Conservation (phyloP, 2,888 invertebrate species). For the Amaurobius ferox region DNA sequence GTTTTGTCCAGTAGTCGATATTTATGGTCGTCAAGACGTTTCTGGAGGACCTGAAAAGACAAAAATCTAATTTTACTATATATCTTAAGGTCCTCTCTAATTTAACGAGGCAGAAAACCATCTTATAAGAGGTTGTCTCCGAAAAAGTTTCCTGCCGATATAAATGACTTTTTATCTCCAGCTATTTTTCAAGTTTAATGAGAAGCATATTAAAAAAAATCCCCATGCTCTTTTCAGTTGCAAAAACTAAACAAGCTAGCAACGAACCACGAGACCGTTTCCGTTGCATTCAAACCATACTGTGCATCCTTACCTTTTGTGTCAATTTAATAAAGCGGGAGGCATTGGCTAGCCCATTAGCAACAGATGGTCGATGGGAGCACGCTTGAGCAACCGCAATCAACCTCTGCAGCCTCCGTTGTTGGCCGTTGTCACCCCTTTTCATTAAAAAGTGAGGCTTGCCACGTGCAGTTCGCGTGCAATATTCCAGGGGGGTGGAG, state of each 20-base stretch:
- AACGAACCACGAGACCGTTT: constrained; percentile 15
- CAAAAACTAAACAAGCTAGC: background rate
- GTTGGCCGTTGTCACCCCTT: constrained; percentile 42
- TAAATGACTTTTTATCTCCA: background rate
- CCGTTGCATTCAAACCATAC: constrained; percentile 44
- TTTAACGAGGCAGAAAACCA: too few relatives aligned
- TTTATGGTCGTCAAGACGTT: too few relatives aligned
- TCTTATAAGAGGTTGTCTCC: too few relatives aligned
- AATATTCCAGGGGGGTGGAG: background rate
- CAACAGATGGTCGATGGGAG: constrained; percentile 59
- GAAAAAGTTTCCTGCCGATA: too few relatives aligned
- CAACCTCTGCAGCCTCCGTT: constrained; percentile 15
- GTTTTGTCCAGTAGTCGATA: too few relatives aligned
- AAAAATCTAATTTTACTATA: too few relatives aligned
- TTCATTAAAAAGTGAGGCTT: constrained; percentile 64
- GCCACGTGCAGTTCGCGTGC: constrained; percentile 55
- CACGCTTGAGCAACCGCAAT: constrained; percentile 29
- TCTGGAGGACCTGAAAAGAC: too few relatives aligned
- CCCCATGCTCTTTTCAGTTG: background rate
- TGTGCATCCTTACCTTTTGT: constrained; percentile 50
- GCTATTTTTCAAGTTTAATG: background rate
- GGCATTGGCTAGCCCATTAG: constrained; percentile 59
- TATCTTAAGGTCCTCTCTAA: too few relatives aligned
- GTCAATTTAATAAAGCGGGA: constrained; percentile 60
- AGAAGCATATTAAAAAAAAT: background rate